Conservation (phyloP, 2,113 vertebrate species). For the Entosphenus tridentatus region DNA sequence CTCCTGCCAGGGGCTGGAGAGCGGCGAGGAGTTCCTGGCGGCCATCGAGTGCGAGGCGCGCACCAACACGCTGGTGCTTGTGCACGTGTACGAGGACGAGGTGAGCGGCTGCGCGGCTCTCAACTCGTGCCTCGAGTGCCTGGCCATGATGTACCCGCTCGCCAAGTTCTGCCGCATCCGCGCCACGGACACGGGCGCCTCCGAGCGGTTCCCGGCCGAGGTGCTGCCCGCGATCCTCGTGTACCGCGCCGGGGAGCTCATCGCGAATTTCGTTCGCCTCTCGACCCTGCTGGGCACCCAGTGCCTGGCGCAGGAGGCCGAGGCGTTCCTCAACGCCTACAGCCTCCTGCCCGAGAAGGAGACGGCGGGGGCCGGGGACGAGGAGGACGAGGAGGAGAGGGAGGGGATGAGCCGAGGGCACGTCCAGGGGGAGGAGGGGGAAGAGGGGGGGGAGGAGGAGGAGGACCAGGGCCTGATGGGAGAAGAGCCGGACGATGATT, state of each 20-base stretch:
- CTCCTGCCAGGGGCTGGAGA: slow-evolving; percentile 48
- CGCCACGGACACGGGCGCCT: slow-evolving; percentile 45
- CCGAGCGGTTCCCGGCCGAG: slow-evolving; percentile 52
- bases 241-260: slow-evolving; percentile 75
- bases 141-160: slow-evolving; percentile 45
- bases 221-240: slow-evolving; percentile 65
- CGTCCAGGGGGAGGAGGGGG: not conserved
- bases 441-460: not conserved
- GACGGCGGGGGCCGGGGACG: slow-evolving; percentile 17
- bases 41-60: slow-evolving; percentile 67
- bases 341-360: slow-evolving; percentile 68
- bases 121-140: slow-evolving; percentile 48
- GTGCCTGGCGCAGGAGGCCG: slow-evolving; percentile 73
- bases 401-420: not conserved
- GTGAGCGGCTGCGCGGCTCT: slow-evolving; percentile 57
- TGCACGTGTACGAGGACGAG: slow-evolving; percentile 58
- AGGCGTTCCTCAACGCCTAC: slow-evolving; percentile 73
- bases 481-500: not conserved
- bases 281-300: slow-evolving; percentile 53
- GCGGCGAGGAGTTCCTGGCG: slow-evolving; percentile 64
- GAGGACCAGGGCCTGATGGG: not conserved
- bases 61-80: slow-evolving; percentile 41
- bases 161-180: slow-evolving; percentile 88
- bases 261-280: slow-evolving; percentile 70
- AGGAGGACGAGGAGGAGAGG: slow-evolving; percentile 17